phyloP scores from a whole-genome alignment of 2,888 invertebrate genomes.

The Caenorhabditis virilis region DNA sequence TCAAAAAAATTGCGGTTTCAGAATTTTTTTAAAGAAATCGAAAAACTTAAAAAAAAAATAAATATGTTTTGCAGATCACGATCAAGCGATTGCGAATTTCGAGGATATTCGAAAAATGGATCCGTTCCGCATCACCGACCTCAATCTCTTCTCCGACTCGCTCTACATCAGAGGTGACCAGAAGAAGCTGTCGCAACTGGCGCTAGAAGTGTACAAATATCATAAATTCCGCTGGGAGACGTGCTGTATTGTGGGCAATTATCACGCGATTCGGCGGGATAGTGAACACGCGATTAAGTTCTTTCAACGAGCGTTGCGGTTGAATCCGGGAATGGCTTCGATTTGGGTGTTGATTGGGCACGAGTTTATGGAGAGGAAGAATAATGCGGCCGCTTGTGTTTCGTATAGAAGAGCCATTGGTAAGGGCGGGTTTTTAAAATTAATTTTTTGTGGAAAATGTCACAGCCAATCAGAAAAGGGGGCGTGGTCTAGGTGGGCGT shows the following conservation, averaged over 20 bases:
- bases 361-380: conserved; percentile 97
- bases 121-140: conserved; percentile 86
- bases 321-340: conserved; percentile 54
- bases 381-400: conserved; percentile 96
- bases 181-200: conserved; percentile 87
- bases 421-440: conserved; percentile 69
- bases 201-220: conserved; percentile 88
- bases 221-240: conserved; percentile 97
- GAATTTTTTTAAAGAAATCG: not conserved
- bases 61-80: conserved; percentile 49
- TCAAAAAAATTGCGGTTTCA: too few relatives aligned
- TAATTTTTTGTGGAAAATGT: too few relatives aligned
- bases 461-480: too few relatives aligned
- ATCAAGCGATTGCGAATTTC: conserved; percentile 72
- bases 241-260: conserved; percentile 90
- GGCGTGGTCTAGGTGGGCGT: not conserved
- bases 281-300: conserved; percentile 97
- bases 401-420: conserved; percentile 95
- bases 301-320: conserved; percentile 82
- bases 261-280: conserved; percentile 90
- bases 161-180: conserved; percentile 78
- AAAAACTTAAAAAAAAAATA: not conserved
- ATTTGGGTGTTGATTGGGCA: conserved; percentile 97
- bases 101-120: conserved; percentile 83
- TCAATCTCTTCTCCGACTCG: conserved; percentile 94